Conservation (phyloP, 2,113 vertebrate genomes). For the Aythya baeri region DNA sequence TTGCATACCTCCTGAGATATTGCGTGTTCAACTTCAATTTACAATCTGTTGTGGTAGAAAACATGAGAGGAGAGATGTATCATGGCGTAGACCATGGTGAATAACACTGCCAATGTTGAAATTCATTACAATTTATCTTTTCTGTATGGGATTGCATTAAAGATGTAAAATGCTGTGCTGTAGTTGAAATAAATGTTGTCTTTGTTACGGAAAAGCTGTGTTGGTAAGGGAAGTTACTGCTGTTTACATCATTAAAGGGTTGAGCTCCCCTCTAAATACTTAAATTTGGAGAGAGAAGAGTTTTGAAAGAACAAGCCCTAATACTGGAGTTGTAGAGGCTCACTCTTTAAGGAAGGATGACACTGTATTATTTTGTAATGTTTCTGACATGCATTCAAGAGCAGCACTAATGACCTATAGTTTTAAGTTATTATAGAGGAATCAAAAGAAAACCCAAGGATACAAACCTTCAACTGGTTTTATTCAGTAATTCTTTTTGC, state of each 20-base stretch:
- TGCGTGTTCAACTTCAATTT: background rate
- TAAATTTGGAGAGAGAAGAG: background rate
- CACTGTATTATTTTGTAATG: background rate
- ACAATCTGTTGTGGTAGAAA: background rate
- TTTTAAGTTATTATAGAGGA: background rate
- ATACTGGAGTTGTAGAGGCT: background rate
- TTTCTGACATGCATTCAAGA: background rate
- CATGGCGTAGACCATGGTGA: background rate
- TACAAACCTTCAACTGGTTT: background rate
- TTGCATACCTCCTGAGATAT: background rate
- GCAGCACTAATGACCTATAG: background rate
- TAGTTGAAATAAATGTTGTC: background rate
- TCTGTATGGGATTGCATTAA: background rate
- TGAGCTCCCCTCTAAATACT: background rate
- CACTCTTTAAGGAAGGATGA: background rate
- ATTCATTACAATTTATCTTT: background rate
- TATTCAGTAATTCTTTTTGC: background rate
- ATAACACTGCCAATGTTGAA: fast-evolving
- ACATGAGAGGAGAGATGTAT: background rate
- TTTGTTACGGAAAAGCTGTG: background rate
- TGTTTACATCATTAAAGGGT: background rate
- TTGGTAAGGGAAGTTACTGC: background rate
- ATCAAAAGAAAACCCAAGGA: background rate
- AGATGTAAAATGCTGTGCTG: background rate
- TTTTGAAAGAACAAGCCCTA: background rate